Percentiles rank a stretch among this genome's conserved stretches.
Conservation (phyloP, 2,888 invertebrate species). For the Tuta absoluta region DNA sequence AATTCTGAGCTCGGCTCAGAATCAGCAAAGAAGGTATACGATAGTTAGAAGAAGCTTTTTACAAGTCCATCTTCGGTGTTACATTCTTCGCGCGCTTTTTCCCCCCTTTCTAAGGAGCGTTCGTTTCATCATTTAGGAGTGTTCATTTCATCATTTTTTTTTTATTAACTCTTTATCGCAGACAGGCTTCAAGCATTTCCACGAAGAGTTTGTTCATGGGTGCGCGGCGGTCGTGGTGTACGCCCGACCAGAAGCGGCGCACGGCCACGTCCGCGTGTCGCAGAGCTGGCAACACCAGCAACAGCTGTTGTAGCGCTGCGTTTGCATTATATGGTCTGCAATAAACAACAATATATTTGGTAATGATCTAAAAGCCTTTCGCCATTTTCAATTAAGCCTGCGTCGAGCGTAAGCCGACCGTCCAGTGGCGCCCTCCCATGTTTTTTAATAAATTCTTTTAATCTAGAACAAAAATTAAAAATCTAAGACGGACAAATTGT, state of each 20-base stretch:
- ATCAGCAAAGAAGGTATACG: slow-evolving; percentile 32
- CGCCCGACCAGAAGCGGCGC: slow-evolving; percentile 93
- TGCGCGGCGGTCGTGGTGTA: slow-evolving; percentile 93
- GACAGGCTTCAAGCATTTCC: slow-evolving; percentile 95
- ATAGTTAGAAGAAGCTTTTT: slow-evolving; percentile 32
- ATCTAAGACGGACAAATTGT: too few species aligned
- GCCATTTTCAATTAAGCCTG: too few species aligned
- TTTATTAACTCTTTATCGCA: slow-evolving; percentile 74
- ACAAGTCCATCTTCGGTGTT: slow-evolving; percentile 24
- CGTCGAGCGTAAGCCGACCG: too few species aligned
- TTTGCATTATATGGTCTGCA: slow-evolving; percentile 86
- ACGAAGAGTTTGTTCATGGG: slow-evolving; percentile 98
- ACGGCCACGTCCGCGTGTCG: slow-evolving; percentile 94
- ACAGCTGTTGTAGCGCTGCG: slow-evolving; percentile 90
- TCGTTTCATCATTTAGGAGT: neutral
- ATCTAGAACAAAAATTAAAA: too few species aligned
- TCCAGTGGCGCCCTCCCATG: too few species aligned
- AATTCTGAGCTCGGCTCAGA: slow-evolving; percentile 16
- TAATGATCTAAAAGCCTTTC: too few species aligned
- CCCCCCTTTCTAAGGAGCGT: neutral
- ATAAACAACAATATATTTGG: too few species aligned
- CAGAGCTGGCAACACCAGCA: slow-evolving; percentile 93
- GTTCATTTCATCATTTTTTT: slow-evolving; percentile 6
- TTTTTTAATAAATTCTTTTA: too few species aligned
- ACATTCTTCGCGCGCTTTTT: neutral